These are phyloP conservation scores for Hemaris fuciformis DNA, from an alignment of 2,888 invertebrate species.

Conservation along the genomic window DNA sequence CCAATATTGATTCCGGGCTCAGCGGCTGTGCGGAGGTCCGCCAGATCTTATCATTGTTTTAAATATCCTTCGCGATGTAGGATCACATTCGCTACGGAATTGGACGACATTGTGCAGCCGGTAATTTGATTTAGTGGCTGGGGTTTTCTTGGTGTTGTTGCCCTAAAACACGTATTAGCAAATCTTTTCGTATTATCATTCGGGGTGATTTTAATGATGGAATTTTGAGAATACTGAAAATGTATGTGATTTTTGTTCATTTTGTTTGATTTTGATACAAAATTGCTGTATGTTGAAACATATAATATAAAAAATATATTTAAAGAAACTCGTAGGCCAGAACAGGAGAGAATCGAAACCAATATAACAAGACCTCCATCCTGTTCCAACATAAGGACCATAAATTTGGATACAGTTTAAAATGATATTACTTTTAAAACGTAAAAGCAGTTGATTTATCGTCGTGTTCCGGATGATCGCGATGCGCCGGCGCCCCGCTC, in stretches of 20 bases:
- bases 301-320: no score
- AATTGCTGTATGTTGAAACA: no score
- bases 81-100: slow-evolving; percentile 32
- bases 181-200: no score
- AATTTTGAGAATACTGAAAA: no score
- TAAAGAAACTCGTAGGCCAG: no score
- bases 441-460: slow-evolving; percentile 20
- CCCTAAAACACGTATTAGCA: no score
- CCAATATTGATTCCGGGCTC: slow-evolving; percentile 74
- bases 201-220: no score
- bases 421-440: slow-evolving; percentile 2
- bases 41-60: slow-evolving; percentile 71
- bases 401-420: slow-evolving; percentile 4
- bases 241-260: no score
- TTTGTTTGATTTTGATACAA: no score
- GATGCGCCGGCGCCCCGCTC: slow-evolving; percentile 24
- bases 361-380: background rate
- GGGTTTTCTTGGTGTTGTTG: background rate
- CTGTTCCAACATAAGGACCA: background rate
- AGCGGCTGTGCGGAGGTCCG: slow-evolving; percentile 40
- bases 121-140: slow-evolving; percentile 46
- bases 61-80: slow-evolving; percentile 45
- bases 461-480: slow-evolving; percentile 31
- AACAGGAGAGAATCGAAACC: no score
- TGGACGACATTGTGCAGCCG: slow-evolving; percentile 32